Evolutionary conservation across 2,113 vertebrate species (phyloP), one percentile per base, ranked within the genome.

Genomic region (Mus spicilegus): DNA sequence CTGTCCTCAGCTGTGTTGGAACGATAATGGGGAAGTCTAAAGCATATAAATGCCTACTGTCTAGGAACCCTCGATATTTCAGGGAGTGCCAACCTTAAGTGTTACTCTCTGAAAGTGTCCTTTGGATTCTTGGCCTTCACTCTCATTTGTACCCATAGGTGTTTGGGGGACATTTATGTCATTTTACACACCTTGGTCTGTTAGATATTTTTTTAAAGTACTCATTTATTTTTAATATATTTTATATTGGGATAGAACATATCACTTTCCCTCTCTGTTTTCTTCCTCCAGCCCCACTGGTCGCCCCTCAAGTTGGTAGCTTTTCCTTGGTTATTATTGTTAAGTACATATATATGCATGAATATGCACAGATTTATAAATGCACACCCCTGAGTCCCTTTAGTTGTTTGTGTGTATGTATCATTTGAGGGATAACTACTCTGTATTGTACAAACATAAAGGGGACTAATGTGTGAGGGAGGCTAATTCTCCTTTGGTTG

Each of bases 1-100:
- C 97, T 90, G 86, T 91, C 97, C 98, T 98, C 89, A 84, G 97
- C 90, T 91, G 96, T 97, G 91, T 96, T 97, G 97, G 91, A 92
- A 39, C 33, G 67, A 70, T 6, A 69, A 94, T 96, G 96, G 89
- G 96, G 98, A 97, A 98, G 94, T 97, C 95, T 97, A 70, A 67
- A 46, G 33, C 61, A 84, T 69, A 19, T 42, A 49, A 63, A 93
- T 42, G 33, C 51, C 49, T 26, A 13, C 10, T 72, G 72, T 56
- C 69, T 72, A 65, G 80, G 82, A 82, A 36, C 49, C 33, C 13
- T 2, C 0, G 20, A 16, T 17, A 6, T 42, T 81, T 75, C 13
- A 26, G 84, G 90, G 73, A 85, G 65, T 46, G 42, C 28, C 51
- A 30, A 42, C 5, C 28, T 39, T 49, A 46, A 3, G 14, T 0